Evolutionary conservation across 2,888 invertebrate species (phyloP).

Genomic region (Argyresthia albistria): DNA sequence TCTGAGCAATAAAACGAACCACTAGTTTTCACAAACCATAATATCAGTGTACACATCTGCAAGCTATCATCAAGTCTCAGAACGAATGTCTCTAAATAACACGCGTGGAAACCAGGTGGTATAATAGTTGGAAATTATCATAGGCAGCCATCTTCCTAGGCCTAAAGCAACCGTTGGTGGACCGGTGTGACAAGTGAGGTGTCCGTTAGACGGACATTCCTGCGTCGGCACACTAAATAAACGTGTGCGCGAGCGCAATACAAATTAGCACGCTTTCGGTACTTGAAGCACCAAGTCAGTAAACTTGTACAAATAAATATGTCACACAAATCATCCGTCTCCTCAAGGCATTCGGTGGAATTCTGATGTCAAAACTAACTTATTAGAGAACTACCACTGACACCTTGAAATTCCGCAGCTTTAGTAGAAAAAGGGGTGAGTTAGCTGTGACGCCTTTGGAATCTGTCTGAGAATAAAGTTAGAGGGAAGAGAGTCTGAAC

Average conservation of each 20-base stretch:
- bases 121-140: constrained; percentile 12
- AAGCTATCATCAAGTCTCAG: too few relatives aligned
- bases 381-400: too few relatives aligned
- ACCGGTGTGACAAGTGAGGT: constrained; percentile 23
- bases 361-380: too few relatives aligned
- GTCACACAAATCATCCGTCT: neutral
- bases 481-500: too few relatives aligned
- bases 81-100: too few relatives aligned
- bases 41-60: neutral
- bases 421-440: too few relatives aligned
- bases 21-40: neutral
- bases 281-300: neutral
- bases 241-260: constrained; percentile 40
- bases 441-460: too few relatives aligned
- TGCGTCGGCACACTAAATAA: constrained; percentile 40
- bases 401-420: too few relatives aligned
- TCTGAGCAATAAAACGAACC: too few relatives aligned
- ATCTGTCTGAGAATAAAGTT: too few relatives aligned
- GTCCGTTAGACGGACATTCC: constrained; percentile 51
- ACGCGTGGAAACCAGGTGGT: too few relatives aligned
- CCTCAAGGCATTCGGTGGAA: too few relatives aligned
- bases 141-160: constrained; percentile 7
- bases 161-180: neutral
- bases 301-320: neutral
- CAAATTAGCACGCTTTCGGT: constrained; percentile 40